Conservation (phyloP, 2,888 invertebrate genomes). For the Chirona hameri region DNA sequence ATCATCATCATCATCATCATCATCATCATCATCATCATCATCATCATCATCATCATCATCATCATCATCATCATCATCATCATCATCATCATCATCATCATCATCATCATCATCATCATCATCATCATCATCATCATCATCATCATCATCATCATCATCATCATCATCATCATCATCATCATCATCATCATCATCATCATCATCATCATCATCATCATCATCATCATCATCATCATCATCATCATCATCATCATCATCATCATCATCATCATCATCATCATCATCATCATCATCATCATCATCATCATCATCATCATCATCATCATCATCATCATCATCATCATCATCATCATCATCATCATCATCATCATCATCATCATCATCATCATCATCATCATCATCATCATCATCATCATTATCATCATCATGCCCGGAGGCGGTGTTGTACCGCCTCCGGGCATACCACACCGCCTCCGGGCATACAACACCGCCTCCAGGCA, state of each 20-base stretch:
- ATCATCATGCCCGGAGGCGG: no score
- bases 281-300: conserved; percentile 1
- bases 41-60: no score
- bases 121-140: no score
- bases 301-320: conserved; percentile 6
- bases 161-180: neutral
- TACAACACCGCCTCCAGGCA: no score
- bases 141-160: no score
- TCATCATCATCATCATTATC: neutral
- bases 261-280: neutral
- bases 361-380: conserved; percentile 12
- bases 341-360: conserved; percentile 8
- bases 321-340: conserved; percentile 12
- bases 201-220: conserved; percentile 1
- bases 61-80: no score
- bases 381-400: neutral
- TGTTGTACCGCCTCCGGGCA: no score
- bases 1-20: conserved; percentile 23
- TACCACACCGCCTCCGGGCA: no score
- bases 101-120: no score
- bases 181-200: no score
- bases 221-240: neutral
- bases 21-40: no score
- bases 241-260: conserved; percentile 13
- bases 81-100: no score